Evolutionary conservation across 2,888 invertebrate species (phyloP).

Genomic region (Drosophila dives): DNA sequence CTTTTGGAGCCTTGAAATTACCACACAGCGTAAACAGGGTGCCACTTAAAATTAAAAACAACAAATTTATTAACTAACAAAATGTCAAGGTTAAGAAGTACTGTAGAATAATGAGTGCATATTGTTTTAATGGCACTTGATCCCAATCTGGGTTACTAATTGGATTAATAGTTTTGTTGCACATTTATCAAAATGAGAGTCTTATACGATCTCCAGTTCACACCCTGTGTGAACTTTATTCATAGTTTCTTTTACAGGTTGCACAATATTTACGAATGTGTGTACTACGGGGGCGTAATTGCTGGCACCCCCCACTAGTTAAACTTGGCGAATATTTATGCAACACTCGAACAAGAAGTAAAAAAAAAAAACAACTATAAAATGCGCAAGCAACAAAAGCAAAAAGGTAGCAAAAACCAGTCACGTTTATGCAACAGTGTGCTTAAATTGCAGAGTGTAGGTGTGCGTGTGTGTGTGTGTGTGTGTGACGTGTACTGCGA

Average conservation of each 20-base stretch:
- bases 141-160: background rate
- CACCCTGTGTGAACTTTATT: constrained; percentile 40
- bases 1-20: constrained; percentile 38
- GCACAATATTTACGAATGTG: constrained; percentile 33
- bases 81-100: background rate
- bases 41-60: background rate
- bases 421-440: constrained; percentile 69
- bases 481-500: constrained; percentile 44
- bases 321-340: constrained; percentile 71
- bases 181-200: background rate
- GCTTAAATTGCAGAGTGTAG: constrained; percentile 58
- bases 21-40: constrained; percentile 25
- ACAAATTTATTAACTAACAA: background rate
- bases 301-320: constrained; percentile 52
- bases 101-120: background rate
- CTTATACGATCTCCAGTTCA: background rate
- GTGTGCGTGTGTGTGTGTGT: constrained; percentile 14
- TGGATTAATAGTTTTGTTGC: background rate
- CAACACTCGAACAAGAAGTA: constrained; percentile 49
- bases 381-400: constrained; percentile 52
- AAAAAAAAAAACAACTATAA: constrained; percentile 60
- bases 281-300: constrained; percentile 62
- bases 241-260: constrained; percentile 28
- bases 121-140: background rate
- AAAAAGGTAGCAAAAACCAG: constrained; percentile 44